These are phyloP conservation scores for Ursus arctos DNA, from an alignment of 2,113 vertebrate genomes.

Conservation along the genomic window DNA sequence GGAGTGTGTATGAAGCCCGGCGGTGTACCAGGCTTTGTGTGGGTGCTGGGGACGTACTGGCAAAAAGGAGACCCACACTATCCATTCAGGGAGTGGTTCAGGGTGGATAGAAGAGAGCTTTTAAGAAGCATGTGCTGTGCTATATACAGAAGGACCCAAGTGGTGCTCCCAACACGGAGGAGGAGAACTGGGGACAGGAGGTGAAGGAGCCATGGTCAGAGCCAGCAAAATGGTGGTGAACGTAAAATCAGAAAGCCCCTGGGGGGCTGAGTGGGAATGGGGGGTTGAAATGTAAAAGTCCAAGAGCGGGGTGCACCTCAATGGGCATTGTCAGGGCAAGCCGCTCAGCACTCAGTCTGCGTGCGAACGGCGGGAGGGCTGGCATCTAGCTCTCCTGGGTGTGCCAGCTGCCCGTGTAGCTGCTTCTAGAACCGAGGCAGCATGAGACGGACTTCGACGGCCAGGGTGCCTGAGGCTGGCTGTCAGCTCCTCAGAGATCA, in stretches of 20 bases:
- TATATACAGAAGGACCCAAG: background rate
- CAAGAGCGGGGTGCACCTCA: accelerated
- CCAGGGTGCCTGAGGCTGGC: background rate
- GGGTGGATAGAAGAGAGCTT: background rate
- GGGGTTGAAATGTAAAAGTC: background rate
- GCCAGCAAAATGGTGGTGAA: accelerated
- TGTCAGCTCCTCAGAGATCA: accelerated
- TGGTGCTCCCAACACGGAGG: background rate
- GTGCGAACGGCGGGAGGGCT: accelerated
- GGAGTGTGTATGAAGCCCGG: accelerated
- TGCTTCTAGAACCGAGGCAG: background rate
- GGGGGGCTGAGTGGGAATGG: accelerated
- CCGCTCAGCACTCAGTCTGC: background rate
- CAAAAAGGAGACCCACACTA: accelerated
- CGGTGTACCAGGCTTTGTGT: background rate
- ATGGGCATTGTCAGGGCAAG: background rate
- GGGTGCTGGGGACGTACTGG: background rate
- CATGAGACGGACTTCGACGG: accelerated
- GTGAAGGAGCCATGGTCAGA: background rate
- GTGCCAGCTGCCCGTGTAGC: accelerated
- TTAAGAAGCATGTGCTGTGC: background rate
- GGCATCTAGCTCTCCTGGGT: background rate
- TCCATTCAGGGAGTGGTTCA: background rate
- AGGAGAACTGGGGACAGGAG: background rate
- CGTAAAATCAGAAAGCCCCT: accelerated